These are phyloP conservation scores for Polypterus senegalus DNA, from an alignment of 2,113 vertebrate species.

Conservation along the genomic window DNA sequence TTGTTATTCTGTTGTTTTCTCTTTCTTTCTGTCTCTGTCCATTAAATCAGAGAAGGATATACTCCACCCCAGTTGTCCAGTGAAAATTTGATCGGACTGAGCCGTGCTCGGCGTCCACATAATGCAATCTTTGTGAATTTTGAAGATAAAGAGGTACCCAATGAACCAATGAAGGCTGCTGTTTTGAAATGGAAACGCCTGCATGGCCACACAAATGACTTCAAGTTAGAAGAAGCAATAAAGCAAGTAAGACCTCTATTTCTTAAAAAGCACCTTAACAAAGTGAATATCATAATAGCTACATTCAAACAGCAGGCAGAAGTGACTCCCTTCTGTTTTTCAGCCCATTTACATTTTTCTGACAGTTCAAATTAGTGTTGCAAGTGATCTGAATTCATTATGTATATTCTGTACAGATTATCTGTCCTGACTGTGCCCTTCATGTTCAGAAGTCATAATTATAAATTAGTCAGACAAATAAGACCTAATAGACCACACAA, in stretches of 20 bases:
- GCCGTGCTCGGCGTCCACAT: constrained; percentile 75
- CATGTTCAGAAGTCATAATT: too few species aligned
- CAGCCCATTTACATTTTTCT: too few species aligned
- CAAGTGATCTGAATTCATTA: too few species aligned
- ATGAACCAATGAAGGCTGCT: constrained; percentile 64
- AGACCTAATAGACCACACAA: too few species aligned
- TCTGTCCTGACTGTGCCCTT: too few species aligned
- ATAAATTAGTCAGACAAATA: too few species aligned
- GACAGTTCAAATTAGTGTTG: too few species aligned
- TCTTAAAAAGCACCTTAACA: too few species aligned
- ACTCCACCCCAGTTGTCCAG: constrained; percentile 41
- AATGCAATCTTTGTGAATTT: constrained; percentile 88
- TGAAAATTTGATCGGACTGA: constrained; percentile 73
- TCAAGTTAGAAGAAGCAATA: constrained; percentile 56
- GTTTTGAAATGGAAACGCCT: constrained; percentile 60
- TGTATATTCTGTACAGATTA: too few species aligned
- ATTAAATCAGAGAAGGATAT: constrained; percentile 48
- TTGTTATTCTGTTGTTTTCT: neutral
- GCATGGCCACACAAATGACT: constrained; percentile 57
- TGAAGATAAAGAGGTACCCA: constrained; percentile 54
- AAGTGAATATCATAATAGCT: neutral
- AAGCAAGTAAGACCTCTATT: constrained; percentile 37
- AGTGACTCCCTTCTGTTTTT: neutral
- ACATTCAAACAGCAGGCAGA: neutral
- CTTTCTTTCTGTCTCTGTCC: neutral